Evolutionary conservation across 53 echinoderm and acorn worm species (phyloP).

Genomic region (Echinometra lucunter): DNA sequence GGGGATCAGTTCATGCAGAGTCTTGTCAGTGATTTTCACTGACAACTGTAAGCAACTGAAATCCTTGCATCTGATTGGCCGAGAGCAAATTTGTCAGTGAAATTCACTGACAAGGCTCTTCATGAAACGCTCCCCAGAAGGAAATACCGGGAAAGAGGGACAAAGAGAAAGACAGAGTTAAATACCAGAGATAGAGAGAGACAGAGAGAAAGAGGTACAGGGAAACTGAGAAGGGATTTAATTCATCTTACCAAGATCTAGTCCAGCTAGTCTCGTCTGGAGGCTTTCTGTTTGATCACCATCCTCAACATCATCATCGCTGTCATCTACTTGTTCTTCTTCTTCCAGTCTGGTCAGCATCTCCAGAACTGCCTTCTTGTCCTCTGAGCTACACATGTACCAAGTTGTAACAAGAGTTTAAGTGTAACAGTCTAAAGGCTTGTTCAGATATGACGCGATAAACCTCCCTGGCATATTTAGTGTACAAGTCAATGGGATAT

Average conservation of each 20-base stretch:
- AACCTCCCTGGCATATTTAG: no score
- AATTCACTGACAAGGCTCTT: no score
- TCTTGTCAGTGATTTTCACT: no score
- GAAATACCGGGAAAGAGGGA: background rate
- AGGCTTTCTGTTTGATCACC: slow-evolving; percentile 70
- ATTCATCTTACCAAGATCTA: slow-evolving; percentile 83
- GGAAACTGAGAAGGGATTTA: no score
- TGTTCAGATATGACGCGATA: no score
- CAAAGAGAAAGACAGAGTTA: background rate
- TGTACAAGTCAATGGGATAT: no score
- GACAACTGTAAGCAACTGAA: no score
- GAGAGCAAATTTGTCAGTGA: no score
- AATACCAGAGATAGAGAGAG: background rate
- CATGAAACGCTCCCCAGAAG: no score
- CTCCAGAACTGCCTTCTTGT: slow-evolving; percentile 79
- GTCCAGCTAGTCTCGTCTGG: slow-evolving; percentile 83
- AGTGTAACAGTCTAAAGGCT: no score
- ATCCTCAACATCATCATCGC: slow-evolving; percentile 64
- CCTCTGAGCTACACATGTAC: slow-evolving; percentile 70
- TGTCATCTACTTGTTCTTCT: slow-evolving; percentile 50
- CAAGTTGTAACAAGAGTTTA: background rate
- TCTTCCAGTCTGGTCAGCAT: slow-evolving; percentile 86
- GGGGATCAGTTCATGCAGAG: no score
- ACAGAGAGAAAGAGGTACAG: background rate
- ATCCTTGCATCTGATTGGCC: no score